Base-by-base conservation (phyloP, 1,140 invertebrate genomes). In the Helicoverpa armigera region DNA sequence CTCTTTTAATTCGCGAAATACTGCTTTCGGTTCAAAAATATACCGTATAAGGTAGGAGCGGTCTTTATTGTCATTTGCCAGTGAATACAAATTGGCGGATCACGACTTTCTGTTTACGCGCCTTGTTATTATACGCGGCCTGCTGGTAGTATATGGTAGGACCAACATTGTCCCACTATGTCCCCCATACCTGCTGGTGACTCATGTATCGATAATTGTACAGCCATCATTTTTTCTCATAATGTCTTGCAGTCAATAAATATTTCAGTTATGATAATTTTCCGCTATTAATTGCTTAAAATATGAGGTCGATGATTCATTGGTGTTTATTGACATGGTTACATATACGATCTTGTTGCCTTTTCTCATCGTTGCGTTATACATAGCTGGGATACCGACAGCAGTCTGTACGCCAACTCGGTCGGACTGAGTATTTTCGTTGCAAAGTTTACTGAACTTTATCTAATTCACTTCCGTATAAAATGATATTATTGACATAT, bases 321-420 rank as follows among this genome's bases (percentile, higher is more conserved):
- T 63, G 56, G 54, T 84, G 48, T 79, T 84, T 81, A 81, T 82
- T 84, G 65, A 81, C 60, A 75, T 81, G 54, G 65, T 16, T 83
- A 80, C 75, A 74, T 56, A 79, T 82, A 53, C 48, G 29, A 69
- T 65, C 53, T 74, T 35, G 51, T 50, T 67, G 51, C 31, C 56
- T 65, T 74, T 60, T 77, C 65, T 84, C 31, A 54, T 61, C 58
- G 35, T 12, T 77, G 35, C 67, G 50, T 70, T 79, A 81, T 83
- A 58, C 70, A 73, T 73, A 73, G 53, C 70, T 56, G 79, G 82
- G 79, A 85, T 87, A 82, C 82, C 83, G 85, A 83, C 83, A 87
- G 85, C 77, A 54, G 54, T 81, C 75, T 77, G 79, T 77, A 29
- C 69, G 90, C 91, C 89, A 91, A 92, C 86, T 92, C 88, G 89